Evolutionary conservation across 1,140 invertebrate species (phyloP), one percentile per base, ranked within the genome.

Genomic region (Hypothenemus hampei): DNA sequence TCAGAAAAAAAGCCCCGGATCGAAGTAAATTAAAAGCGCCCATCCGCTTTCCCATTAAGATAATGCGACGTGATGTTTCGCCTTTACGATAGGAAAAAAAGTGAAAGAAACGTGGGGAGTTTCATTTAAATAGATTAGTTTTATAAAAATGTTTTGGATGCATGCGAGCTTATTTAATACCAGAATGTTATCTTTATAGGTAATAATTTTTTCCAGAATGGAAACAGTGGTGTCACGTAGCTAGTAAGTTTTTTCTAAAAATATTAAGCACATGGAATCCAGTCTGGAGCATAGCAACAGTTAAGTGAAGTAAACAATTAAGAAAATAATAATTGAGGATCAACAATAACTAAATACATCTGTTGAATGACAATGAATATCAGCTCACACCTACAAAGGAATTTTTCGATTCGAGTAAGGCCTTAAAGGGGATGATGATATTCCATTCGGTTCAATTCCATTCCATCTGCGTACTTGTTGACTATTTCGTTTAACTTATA

Each of bases 121-220:
- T 44, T 53, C 50, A 53, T 53, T 53, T 44, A 29, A 43, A 53
- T 53, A 53, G 50, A 53, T 53, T 53, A 53, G 44, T 53, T 53
- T 53, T 44, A 53, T 53, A 53, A 53, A 53, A 53, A 53, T 53
- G 50, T 53, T n/a, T 19, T 15, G 39, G 40, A 36, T 53, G 40
- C 50, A 53, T 53, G 50, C 50, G 40, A 53, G 26, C 39, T 41
- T 6, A 40, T 41, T 50, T 44, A 45, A 45, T 45, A 45, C 43
- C 22, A 19, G 10, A 45, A 45, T 45, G 24, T 45, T 45, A 45
- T 45, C 43, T 45, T 45, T 45, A 26, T 45, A 24, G 43, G 43
- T 40, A 40, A 40, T 40, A 40, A 31, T 31, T 8, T 11, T 20
- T 40, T 18, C 16, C 3, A n/a, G 4, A 20, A 40, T 11, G 39